Conservation (phyloP, 2,888 invertebrate genomes). For the Erynnis tages region DNA sequence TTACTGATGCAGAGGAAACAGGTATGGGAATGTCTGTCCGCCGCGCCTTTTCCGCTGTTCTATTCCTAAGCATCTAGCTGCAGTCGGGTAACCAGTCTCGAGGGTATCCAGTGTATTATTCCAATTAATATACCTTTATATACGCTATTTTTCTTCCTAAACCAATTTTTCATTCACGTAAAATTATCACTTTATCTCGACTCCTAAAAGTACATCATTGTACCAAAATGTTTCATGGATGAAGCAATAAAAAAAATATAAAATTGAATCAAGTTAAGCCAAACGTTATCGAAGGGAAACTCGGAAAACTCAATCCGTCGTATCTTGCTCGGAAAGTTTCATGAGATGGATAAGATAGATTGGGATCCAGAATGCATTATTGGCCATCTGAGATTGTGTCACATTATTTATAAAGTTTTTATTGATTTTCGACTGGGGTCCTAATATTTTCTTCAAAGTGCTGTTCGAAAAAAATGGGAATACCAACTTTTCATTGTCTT, state of each 20-base stretch:
- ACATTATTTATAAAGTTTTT: conserved; percentile 35
- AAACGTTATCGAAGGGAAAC: conserved; percentile 43
- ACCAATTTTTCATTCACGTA: no score
- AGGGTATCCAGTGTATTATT: no score
- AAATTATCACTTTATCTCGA: not conserved
- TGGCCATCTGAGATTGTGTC: conserved; percentile 65
- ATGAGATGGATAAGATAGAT: conserved; percentile 69
- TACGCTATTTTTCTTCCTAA: not conserved
- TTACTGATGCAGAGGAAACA: no score
- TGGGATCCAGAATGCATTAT: conserved; percentile 66
- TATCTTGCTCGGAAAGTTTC: conserved; percentile 63
- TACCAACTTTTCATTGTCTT: no score
- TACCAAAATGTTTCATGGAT: conserved; percentile 3
- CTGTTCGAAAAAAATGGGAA: no score
- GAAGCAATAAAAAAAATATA: conserved; percentile 9
- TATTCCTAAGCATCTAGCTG: no score
- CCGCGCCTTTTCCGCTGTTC: no score
- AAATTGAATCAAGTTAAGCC: conserved; percentile 15
- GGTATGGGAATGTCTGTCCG: no score
- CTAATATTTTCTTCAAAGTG: not conserved
- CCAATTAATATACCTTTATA: not conserved
- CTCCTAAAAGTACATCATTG: not conserved
- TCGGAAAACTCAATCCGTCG: conserved; percentile 54
- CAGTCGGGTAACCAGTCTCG: no score
- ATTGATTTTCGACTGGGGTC: conserved; percentile 24